Evolutionary conservation across 2,888 invertebrate genomes (phyloP).

Genomic region (Apotomis betuletana): DNA sequence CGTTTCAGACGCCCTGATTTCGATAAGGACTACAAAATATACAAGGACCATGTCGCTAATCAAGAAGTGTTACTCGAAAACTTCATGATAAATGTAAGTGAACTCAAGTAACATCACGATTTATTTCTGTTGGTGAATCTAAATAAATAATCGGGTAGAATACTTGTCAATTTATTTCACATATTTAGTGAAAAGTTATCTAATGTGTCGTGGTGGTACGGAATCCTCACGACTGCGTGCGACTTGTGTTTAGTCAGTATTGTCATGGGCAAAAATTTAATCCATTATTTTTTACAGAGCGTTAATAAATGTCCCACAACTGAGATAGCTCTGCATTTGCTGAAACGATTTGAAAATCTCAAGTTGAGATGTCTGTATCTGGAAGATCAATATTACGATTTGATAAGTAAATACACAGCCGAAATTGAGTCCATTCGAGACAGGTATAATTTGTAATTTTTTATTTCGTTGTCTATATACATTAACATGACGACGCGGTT

Average conservation of each 20-base stretch:
- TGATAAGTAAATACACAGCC: slow-evolving; percentile 85
- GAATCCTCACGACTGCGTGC: no score
- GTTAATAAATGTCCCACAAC: slow-evolving; percentile 78
- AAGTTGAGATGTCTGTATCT: slow-evolving; percentile 88
- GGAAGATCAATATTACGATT: slow-evolving; percentile 89
- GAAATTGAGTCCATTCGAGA: slow-evolving; percentile 89
- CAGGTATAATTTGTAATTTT: slow-evolving; percentile 63
- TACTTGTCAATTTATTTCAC: no score
- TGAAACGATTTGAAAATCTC: slow-evolving; percentile 87
- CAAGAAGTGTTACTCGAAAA: slow-evolving; percentile 89
- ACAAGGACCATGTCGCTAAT: slow-evolving; percentile 86
- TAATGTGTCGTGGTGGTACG: no score
- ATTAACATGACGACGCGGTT: no score
- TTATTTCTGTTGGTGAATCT: no score
- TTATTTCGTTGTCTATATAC: no score
- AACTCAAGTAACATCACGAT: no score
- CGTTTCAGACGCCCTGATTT: slow-evolving; percentile 83
- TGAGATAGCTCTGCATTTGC: slow-evolving; percentile 77
- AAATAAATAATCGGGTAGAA: no score
- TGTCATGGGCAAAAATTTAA: not conserved
- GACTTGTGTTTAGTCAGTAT: no score
- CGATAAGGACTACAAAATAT: slow-evolving; percentile 89
- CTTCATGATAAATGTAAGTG: slow-evolving; percentile 85
- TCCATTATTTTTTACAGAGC: slow-evolving; percentile 56
- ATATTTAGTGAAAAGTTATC: no score